These are phyloP conservation scores for Hoplodrina ambigua DNA, from an alignment of 2,888 invertebrate species.

Conservation along the genomic window DNA sequence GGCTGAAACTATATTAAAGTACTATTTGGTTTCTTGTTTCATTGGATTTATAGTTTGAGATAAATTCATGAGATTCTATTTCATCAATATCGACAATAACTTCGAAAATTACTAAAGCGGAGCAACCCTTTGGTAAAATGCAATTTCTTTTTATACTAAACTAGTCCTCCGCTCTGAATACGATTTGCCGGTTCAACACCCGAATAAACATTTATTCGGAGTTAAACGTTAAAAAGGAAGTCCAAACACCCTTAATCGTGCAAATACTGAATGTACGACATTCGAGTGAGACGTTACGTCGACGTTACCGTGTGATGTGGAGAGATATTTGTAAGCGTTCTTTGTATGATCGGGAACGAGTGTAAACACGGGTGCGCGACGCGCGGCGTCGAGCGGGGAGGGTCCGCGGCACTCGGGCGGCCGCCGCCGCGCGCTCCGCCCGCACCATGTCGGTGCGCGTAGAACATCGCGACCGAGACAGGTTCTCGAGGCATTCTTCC, in stretches of 20 bases:
- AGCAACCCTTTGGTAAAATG: slow-evolving; percentile 8
- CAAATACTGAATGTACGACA: slow-evolving; percentile 79
- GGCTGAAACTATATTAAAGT: slow-evolving; percentile 23
- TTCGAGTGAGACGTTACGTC: slow-evolving; percentile 76
- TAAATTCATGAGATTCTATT: background rate
- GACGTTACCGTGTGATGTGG: slow-evolving; percentile 78
- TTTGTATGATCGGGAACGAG: slow-evolving; percentile 83
- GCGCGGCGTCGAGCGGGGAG: slow-evolving; percentile 73
- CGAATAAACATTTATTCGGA: slow-evolving; percentile 75
- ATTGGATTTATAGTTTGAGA: slow-evolving; percentile 9
- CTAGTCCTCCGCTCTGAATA: slow-evolving; percentile 44
- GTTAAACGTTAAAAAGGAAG: slow-evolving; percentile 75
- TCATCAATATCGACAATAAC: background rate
- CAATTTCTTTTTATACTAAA: slow-evolving; percentile 26
- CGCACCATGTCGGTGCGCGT: slow-evolving; percentile 89
- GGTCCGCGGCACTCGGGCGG: slow-evolving; percentile 86
- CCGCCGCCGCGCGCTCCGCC: slow-evolving; percentile 87
- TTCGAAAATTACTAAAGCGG: slow-evolving; percentile 1
- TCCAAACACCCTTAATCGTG: slow-evolving; percentile 80
- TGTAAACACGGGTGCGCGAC: slow-evolving; percentile 85
- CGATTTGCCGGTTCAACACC: slow-evolving; percentile 66
- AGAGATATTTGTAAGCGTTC: slow-evolving; percentile 84
- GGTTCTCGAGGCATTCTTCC: slow-evolving; percentile 88
- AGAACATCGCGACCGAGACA: slow-evolving; percentile 87
- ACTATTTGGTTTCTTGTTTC: slow-evolving; percentile 4